Percentiles rank a stretch among this genome's conserved stretches.
Conservation (phyloP, 2,113 vertebrate genomes). For the Lophochroa leadbeateri region DNA sequence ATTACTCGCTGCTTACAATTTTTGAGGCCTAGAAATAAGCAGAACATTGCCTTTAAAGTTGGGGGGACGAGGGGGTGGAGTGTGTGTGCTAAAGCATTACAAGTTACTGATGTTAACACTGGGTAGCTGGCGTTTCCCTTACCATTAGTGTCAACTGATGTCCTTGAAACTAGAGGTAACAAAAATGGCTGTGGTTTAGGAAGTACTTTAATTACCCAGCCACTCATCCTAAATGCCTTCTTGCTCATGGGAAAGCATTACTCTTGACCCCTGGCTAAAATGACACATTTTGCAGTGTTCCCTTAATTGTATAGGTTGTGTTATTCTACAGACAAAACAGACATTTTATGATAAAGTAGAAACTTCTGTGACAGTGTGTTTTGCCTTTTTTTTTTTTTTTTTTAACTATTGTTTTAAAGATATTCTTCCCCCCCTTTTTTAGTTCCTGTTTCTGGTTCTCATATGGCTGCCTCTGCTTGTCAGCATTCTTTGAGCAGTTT, state of each 20-base stretch:
- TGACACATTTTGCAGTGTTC: not conserved
- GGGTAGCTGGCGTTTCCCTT: not conserved
- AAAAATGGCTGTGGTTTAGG: not conserved
- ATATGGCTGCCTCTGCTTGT: conserved; percentile 60
- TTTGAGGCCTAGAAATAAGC: not conserved
- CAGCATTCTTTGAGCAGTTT: conserved; percentile 68
- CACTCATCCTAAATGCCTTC: not conserved
- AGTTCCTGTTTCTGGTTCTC: conserved; percentile 71
- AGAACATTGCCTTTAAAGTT: not conserved
- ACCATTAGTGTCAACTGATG: not conserved
- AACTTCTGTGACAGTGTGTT: not conserved
- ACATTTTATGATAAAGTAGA: not conserved
- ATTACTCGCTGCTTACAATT: not conserved
- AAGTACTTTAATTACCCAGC: not conserved
- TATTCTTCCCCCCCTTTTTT: conserved; percentile 52
- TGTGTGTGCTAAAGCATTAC: too few relatives aligned
- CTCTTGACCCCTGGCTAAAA: not conserved
- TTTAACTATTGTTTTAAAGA: conserved; percentile 35
- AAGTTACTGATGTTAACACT: not conserved
- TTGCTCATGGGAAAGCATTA: not conserved
- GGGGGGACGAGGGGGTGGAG: not conserved
- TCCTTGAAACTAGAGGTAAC: not conserved
- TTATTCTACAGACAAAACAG: not conserved
- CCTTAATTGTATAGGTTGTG: not conserved
- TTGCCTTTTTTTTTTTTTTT: not conserved